Evolutionary conservation across 2,113 vertebrate species (phyloP).

Genomic region (Vombatus ursinus): DNA sequence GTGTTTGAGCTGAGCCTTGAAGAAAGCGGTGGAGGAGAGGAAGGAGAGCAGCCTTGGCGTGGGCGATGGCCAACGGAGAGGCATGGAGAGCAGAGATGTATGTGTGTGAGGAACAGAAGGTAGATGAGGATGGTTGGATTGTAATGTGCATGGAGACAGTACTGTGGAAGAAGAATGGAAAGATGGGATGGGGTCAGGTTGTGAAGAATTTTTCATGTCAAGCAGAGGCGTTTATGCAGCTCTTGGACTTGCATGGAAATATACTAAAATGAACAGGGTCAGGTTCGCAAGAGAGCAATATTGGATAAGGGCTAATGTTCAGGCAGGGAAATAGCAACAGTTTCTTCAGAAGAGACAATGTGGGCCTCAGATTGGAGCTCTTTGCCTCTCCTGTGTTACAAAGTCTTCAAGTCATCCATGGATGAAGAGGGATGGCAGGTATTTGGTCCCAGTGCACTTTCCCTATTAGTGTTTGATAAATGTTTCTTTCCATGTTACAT

Average conservation of each 20-base stretch:
- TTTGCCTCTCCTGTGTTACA: neutral
- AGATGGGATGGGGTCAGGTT: neutral
- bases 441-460: neutral
- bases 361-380: neutral
- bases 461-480: neutral
- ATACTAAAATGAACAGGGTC: neutral
- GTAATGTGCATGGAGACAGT: neutral
- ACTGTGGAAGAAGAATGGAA: neutral
- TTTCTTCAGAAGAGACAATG: too few relatives aligned
- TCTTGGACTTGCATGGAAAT: neutral
- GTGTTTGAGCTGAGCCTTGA: neutral
- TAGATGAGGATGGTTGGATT: neutral
- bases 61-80: neutral
- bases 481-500: neutral
- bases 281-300: too few relatives aligned
- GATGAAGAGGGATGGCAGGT: neutral
- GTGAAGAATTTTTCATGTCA: neutral
- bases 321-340: too few relatives aligned
- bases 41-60: neutral
- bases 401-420: neutral
- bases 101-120: neutral
- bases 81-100: neutral
- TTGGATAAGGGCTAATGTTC: too few relatives aligned
- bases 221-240: neutral
- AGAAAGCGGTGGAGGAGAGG: neutral